Evolutionary conservation across 2,113 vertebrate species (phyloP).

Genomic region (Rhinogobius similis): DNA sequence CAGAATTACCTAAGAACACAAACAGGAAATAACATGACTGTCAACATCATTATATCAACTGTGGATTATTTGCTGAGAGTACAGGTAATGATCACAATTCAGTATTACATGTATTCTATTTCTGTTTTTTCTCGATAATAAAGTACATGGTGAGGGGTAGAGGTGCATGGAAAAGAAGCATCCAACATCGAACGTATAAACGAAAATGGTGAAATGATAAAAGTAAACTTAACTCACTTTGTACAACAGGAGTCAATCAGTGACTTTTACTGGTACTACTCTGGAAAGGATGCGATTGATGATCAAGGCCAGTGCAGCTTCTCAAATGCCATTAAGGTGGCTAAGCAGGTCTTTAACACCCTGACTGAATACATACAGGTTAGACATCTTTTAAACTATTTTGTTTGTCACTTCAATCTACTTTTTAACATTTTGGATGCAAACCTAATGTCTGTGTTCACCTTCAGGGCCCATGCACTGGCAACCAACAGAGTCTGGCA

Average conservation of each 20-base stretch:
- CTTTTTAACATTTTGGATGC: background rate
- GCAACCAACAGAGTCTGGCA: slow-evolving; percentile 94
- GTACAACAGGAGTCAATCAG: slow-evolving; percentile 90
- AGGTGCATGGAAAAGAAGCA: background rate
- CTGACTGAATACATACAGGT: slow-evolving; percentile 98
- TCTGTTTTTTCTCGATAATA: background rate
- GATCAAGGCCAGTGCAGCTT: slow-evolving; percentile 89
- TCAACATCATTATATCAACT: slow-evolving; percentile 96
- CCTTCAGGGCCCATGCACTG: slow-evolving; percentile 89
- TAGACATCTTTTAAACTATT: slow-evolving; percentile 13
- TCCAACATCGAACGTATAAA: background rate
- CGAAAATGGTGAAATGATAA: background rate
- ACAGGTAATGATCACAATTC: slow-evolving; percentile 77
- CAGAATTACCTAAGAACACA: slow-evolving; percentile 96
- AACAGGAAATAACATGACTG: slow-evolving; percentile 95
- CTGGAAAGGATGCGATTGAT: slow-evolving; percentile 92
- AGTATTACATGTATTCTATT: background rate
- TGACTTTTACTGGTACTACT: slow-evolving; percentile 98
- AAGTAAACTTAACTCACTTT: too few relatives aligned
- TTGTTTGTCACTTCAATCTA: background rate
- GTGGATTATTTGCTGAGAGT: slow-evolving; percentile 94
- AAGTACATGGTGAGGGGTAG: background rate
- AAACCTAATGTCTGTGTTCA: slow-evolving; percentile 2
- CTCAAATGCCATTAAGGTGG: slow-evolving; percentile 93
- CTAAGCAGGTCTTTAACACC: slow-evolving; percentile 96